Evolutionary conservation across 2,113 vertebrate genomes (phyloP), one percentile per base, ranked within the genome.

Genomic region (Nannobrachium achirus): DNA sequence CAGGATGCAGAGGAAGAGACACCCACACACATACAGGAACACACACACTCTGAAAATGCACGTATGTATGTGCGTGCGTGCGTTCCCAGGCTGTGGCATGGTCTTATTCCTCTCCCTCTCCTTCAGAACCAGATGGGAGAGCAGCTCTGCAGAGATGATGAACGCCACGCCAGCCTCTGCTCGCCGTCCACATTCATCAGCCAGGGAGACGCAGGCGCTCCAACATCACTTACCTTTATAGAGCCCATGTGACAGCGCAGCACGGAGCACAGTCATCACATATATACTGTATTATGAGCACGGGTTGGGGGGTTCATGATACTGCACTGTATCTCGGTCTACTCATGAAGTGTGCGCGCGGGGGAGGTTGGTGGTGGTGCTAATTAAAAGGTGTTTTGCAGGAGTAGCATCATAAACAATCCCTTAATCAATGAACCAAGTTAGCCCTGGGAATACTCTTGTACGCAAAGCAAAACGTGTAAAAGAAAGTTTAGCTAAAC

Each of bases 141-240:
- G 70, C 2, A 44, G 67, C 77, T 53, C 67, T 44, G 56, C 57
- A 51, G 66, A 48, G 69, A 88, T 88, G 86, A 90, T 90, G 78
- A 84, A 89, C 74, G 42, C 69, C 71, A 65, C 15, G 58, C 50
- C 76, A 79, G 75, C 71, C 71, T 73, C 73, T 62, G 74, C 73
- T 69, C 62, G 66, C 68, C 53, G 60, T 75, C 55, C 66, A 64
- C 86, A 89, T 91, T 83, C 79, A 87, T 89, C 88, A 89, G 78
- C 68, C 72, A 73, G 75, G 2, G 66, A 76, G 64, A 69, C 73
- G 53, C n/a, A 13, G 72, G 75, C 72, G 66, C 44, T 62, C 20
- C 38, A n/a, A 59, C 83, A 88, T 89, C 83, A 85, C 86, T 92
- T 89, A 87, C 84, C 79, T 88, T 91, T 88, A 91, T 86, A 64